Percentiles rank a stretch among this genome's conserved stretches.
Conservation (phyloP, 2,888 invertebrate genomes). For the Epicampocera succincta region DNA sequence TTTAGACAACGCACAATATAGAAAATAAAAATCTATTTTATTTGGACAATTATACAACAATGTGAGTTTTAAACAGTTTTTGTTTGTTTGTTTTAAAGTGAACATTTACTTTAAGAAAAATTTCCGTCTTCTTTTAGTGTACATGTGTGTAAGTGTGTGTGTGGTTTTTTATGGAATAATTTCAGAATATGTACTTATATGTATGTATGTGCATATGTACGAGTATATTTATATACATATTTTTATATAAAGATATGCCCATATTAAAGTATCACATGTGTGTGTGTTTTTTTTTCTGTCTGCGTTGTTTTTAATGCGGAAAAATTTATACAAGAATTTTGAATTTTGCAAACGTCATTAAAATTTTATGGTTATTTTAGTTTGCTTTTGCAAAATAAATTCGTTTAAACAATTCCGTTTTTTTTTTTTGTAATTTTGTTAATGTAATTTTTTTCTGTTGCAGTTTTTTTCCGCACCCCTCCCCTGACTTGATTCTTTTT, state of each 20-base stretch:
- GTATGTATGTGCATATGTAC: too few species aligned
- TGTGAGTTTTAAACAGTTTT: slow-evolving; percentile 6
- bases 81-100: background rate
- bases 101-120: background rate
- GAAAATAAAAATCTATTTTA: background rate
- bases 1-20: background rate
- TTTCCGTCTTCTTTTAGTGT: background rate
- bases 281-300: slow-evolving; percentile 12
- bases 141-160: background rate
- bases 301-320: slow-evolving; percentile 50
- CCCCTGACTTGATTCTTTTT: slow-evolving; percentile 14
- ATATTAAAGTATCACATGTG: background rate
- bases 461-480: slow-evolving; percentile 46
- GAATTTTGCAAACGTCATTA: slow-evolving; percentile 62
- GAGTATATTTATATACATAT: too few species aligned
- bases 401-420: slow-evolving; percentile 58
- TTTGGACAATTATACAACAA: slow-evolving; percentile 4
- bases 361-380: slow-evolving; percentile 38
- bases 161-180: slow-evolving; percentile 23
- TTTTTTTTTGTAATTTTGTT: slow-evolving; percentile 21
- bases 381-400: slow-evolving; percentile 43
- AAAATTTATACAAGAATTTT: slow-evolving; percentile 52
- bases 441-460: slow-evolving; percentile 51
- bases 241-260: too few species aligned
- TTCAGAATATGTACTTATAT: background rate